Evolutionary conservation across 1,140 invertebrate genomes (phyloP), one percentile per base, ranked within the genome.

Genomic region (Tetramorium simillimum): DNA sequence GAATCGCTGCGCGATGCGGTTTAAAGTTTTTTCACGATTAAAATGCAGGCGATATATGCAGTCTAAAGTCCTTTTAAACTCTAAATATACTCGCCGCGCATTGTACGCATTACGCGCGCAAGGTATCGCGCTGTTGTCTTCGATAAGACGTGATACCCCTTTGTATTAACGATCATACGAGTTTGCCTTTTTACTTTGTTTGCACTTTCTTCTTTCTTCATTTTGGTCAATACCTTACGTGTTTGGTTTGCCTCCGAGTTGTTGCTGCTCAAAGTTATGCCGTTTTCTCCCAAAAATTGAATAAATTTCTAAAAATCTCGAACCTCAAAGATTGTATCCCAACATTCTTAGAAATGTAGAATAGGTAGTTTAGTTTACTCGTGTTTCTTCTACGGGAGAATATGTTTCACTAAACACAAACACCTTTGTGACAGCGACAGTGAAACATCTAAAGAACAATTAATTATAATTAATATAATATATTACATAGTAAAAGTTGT

Each of bases 41-140:
- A 77, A 63, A 63, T 62, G 33, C 24, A 33, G 33, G 33, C 28
- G 28, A 28, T 28, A 28, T 28, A 53, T n/a, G 16, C 21, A n/a
- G 85, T 87, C 86, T 88, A 75, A 49, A 49, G 76, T 77, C 72
- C 62, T 72, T 65, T 65, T 18, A 82, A 81, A 6, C 49, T 49
- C 46, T 37, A 51, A 65, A 62, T 58, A 51, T 46, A 43, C 37
- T 56, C 24, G 60, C 56, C 53, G 24, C 16, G 37, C 21, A 60
- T 84, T 21, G 4, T 14, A 40, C 49, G 43, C 43, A 12, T 46
- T 46, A 53, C 5, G 24, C 14, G n/a, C 63, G 10, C 28, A 53
- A 51, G 46, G 12, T 70, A 53, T 56, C 6, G 63, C 49, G 12
- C 6, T 43, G 46, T 72, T 81, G 37, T 80, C 77, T 67, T 9